Evolutionary conservation across 2,797 vertebrate genomes (phyloP).

Genomic region (Eulemur coronatus): DNA sequence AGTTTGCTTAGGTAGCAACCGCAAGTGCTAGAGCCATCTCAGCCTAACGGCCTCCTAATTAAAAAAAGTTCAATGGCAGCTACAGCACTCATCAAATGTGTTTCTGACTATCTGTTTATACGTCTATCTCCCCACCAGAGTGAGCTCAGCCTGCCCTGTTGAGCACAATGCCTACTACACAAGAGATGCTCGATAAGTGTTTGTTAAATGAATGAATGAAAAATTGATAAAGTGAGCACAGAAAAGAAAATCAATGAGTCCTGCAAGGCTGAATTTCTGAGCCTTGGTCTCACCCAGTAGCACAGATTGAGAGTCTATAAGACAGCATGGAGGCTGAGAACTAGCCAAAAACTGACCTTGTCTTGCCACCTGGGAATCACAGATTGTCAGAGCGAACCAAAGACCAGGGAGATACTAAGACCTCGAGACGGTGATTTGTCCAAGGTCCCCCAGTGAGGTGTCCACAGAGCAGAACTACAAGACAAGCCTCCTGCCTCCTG

Average conservation of each 20-base stretch:
- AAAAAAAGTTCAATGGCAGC: neutral
- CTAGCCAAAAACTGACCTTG: neutral
- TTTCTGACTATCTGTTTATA: neutral
- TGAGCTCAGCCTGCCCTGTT: neutral
- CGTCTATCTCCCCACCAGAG: neutral
- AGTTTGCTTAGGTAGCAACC: too few species aligned
- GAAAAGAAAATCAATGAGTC: neutral
- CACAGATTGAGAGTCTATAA: neutral
- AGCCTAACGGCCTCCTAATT: neutral
- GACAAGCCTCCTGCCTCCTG: neutral
- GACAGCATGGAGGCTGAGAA: neutral
- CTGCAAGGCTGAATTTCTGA: neutral
- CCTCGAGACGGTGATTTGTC: neutral
- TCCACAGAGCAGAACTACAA: constrained; percentile 12
- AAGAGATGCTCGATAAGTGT: neutral
- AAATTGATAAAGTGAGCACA: neutral
- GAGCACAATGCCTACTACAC: neutral
- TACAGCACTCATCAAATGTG: neutral
- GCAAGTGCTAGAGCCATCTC: neutral
- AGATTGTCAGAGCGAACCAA: neutral
- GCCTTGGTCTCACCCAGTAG: neutral
- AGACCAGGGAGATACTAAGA: neutral
- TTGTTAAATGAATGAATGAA: neutral
- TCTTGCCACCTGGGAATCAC: neutral
- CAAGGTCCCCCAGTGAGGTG: neutral